Conservation (phyloP, 2,888 invertebrate species). For the Macaria liturata region DNA sequence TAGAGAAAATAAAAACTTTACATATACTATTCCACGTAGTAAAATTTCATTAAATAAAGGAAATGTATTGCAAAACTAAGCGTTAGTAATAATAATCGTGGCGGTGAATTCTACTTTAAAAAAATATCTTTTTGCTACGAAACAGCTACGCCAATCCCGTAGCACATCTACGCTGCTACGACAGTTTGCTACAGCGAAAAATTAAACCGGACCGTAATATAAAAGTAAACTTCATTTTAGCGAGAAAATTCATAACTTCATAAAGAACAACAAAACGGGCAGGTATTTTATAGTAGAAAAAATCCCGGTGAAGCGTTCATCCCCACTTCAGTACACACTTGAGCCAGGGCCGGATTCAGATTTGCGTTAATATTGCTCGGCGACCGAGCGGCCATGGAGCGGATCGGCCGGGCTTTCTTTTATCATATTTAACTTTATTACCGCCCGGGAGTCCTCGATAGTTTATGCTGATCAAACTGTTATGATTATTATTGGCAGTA, state of each 20-base stretch:
- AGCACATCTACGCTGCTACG: too few species aligned
- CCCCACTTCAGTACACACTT: constrained; percentile 23
- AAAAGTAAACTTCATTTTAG: too few species aligned
- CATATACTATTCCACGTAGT: too few species aligned
- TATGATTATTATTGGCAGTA: constrained; percentile 18
- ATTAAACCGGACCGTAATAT: too few species aligned
- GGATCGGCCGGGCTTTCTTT: constrained; percentile 10
- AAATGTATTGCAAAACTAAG: too few species aligned
- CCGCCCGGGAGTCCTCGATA: neutral
- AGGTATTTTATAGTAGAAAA: constrained; percentile 3
- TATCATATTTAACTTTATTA: constrained; percentile 22
- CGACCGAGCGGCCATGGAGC: constrained; percentile 6
- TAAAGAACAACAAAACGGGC: neutral
- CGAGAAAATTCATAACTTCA: neutral
- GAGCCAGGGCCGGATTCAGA: constrained; percentile 19
- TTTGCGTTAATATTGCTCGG: constrained; percentile 24
- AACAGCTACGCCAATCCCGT: too few species aligned
- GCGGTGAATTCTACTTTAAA: too few species aligned
- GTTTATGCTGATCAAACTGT: constrained; percentile 21
- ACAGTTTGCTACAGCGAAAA: too few species aligned
- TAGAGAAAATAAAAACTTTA: too few species aligned
- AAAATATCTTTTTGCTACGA: too few species aligned
- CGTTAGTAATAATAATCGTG: too few species aligned
- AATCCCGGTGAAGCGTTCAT: constrained; percentile 12
- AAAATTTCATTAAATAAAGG: too few species aligned